These are phyloP conservation scores for Entelurus aequoreus DNA, from an alignment of 2,113 vertebrate species.

Conservation along the genomic window DNA sequence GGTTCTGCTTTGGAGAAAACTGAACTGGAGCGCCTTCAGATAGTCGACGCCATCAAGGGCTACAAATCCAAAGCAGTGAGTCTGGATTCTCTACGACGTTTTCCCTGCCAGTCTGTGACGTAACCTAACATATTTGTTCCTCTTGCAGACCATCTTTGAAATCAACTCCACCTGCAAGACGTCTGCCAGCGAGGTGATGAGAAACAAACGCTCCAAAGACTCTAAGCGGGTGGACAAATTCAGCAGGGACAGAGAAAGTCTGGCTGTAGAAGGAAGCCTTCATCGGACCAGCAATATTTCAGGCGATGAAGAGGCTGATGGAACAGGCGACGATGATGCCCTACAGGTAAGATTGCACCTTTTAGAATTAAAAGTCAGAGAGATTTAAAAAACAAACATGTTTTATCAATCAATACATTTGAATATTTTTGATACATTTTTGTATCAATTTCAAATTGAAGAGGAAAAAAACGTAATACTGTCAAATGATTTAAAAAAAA, in stretches of 20 bases:
- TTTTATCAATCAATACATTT: too few relatives aligned
- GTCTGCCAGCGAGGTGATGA: constrained; percentile 81
- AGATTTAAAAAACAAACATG: too few relatives aligned
- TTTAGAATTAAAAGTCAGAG: too few relatives aligned
- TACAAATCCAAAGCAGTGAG: constrained; percentile 87
- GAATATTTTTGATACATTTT: too few relatives aligned
- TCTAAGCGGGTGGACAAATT: constrained; percentile 73
- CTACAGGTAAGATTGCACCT: constrained; percentile 52
- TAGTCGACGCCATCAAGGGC: constrained; percentile 84
- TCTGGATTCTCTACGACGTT: constrained; percentile 2
- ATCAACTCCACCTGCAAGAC: constrained; percentile 87
- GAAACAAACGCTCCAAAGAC: constrained; percentile 80
- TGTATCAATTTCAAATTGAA: too few relatives aligned
- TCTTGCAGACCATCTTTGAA: constrained; percentile 89
- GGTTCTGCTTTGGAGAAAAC: constrained; percentile 77
- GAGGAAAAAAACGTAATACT: too few relatives aligned
- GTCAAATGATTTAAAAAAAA: too few relatives aligned
- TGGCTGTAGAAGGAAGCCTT: constrained; percentile 35
- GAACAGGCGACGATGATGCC: constrained; percentile 40
- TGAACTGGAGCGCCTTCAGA: constrained; percentile 81
- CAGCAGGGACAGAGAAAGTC: constrained; percentile 64
- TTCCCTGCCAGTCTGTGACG: not conserved
- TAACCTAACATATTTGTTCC: not conserved
- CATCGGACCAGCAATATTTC: constrained; percentile 1
- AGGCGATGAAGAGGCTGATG: not conserved